These are phyloP conservation scores for Gallinago media DNA, from an alignment of 2,113 vertebrate species.

Conservation along the genomic window DNA sequence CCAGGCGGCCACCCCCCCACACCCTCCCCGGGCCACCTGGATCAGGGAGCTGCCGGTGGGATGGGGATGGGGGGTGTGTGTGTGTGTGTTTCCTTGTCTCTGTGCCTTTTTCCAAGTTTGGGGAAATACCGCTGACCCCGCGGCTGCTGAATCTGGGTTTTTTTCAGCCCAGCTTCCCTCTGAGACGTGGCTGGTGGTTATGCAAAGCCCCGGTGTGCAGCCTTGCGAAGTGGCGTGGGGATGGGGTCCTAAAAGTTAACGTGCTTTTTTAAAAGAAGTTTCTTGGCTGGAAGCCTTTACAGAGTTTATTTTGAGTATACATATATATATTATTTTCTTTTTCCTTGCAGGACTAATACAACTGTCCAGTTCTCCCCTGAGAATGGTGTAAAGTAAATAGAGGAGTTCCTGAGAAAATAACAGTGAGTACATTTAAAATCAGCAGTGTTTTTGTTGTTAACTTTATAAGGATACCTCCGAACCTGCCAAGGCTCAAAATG, in stretches of 20 bases:
- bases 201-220: not conserved
- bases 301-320: slow-evolving; percentile 28
- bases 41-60: too few species aligned
- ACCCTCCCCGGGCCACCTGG: too few species aligned
- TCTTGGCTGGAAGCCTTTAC: not conserved
- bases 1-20: not conserved
- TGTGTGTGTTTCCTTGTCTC: not conserved
- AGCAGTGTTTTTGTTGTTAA: not conserved
- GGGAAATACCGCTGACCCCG: not conserved
- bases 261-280: not conserved
- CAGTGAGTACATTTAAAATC: slow-evolving; percentile 42
- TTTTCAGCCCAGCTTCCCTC: not conserved
- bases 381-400: slow-evolving; percentile 20
- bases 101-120: not conserved
- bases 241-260: not conserved
- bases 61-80: not conserved
- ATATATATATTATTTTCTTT: not conserved
- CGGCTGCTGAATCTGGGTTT: not conserved
- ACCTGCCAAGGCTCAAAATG: not conserved
- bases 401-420: slow-evolving; percentile 50
- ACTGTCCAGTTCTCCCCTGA: not conserved
- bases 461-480: not conserved
- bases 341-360: slow-evolving; percentile 25
- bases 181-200: not conserved
- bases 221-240: not conserved